phyloP scores from a whole-genome alignment of 2,797 vertebrate species.

The Pangasius sanitwongsei region DNA sequence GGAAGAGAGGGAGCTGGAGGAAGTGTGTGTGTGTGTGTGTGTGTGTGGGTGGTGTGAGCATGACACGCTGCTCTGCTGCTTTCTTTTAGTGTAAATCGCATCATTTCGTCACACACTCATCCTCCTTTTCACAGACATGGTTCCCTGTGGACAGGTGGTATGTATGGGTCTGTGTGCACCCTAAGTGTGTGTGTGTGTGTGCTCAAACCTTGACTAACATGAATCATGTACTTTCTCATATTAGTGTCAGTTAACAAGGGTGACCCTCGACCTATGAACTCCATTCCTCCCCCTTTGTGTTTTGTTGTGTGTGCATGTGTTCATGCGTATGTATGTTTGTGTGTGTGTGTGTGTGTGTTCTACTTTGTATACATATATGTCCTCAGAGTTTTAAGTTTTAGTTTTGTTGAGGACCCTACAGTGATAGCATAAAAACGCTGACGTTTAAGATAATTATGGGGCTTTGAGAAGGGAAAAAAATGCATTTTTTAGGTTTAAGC shows the following conservation, averaged over 20 bases:
- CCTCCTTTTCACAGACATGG: constrained; percentile 65
- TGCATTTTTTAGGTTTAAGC: background rate
- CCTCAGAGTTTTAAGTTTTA: background rate
- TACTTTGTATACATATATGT: background rate
- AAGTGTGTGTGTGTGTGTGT: constrained; percentile 27
- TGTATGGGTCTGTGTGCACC: constrained; percentile 48
- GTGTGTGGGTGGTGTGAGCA: constrained; percentile 39
- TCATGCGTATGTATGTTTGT: background rate
- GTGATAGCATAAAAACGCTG: background rate
- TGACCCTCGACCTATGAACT: constrained; percentile 67
- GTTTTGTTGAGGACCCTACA: background rate
- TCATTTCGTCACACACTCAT: constrained; percentile 66
- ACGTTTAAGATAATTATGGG: background rate
- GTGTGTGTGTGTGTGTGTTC: constrained; percentile 1
- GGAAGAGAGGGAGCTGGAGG: constrained; percentile 19
- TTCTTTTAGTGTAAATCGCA: constrained; percentile 59
- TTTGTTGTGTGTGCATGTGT: background rate
- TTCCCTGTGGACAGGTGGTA: constrained; percentile 62
- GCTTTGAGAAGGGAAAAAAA: background rate
- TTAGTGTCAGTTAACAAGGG: constrained; percentile 78
- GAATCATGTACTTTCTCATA: constrained; percentile 82
- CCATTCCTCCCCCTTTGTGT: constrained; percentile 49
- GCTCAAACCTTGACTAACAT: constrained; percentile 78
- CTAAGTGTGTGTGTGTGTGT: constrained; percentile 46
- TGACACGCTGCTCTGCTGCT: constrained; percentile 55